Conservation (phyloP, 2,113 vertebrate species). For the Pollachius pollachius region DNA sequence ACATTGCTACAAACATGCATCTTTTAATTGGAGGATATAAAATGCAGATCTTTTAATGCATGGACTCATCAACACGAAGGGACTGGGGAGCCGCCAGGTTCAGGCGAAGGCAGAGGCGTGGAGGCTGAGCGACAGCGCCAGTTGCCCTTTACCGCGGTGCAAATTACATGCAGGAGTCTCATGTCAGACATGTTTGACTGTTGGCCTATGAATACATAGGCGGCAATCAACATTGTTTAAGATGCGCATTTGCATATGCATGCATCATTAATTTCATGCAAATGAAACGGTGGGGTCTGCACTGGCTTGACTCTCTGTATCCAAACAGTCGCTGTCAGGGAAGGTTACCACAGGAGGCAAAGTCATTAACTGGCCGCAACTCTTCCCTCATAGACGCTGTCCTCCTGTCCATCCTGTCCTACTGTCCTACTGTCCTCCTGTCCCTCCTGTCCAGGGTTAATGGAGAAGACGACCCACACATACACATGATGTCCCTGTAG, state of each 20-base stretch:
- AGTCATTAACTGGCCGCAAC: conserved; percentile 58
- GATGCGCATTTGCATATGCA: conserved; percentile 78
- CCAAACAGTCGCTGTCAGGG: conserved; percentile 66
- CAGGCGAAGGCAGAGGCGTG: no score
- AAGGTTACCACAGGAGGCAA: conserved; percentile 68
- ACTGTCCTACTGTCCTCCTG: no score
- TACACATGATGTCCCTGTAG: not conserved
- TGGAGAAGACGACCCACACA: conserved; percentile 34
- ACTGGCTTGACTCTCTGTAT: conserved; percentile 65
- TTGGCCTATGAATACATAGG: conserved; percentile 77
- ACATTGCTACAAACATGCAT: no score
- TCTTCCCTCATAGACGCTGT: conserved; percentile 43
- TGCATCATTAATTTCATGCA: conserved; percentile 76
- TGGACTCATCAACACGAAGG: no score
- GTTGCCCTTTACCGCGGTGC: conserved; percentile 64
- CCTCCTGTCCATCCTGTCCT: conserved; percentile 11
- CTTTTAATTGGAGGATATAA: no score
- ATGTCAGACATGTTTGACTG: conserved; percentile 76
- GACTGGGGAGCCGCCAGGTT: no score
- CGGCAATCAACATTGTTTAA: conserved; percentile 76
- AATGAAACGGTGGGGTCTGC: conserved; percentile 62
- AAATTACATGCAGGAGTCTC: conserved; percentile 71
- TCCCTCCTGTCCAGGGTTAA: conserved; percentile 24
- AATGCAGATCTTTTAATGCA: no score
- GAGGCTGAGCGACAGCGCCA: no score